These are phyloP conservation scores for Eurois occulta DNA, from an alignment of 2,888 invertebrate genomes.

Conservation along the genomic window DNA sequence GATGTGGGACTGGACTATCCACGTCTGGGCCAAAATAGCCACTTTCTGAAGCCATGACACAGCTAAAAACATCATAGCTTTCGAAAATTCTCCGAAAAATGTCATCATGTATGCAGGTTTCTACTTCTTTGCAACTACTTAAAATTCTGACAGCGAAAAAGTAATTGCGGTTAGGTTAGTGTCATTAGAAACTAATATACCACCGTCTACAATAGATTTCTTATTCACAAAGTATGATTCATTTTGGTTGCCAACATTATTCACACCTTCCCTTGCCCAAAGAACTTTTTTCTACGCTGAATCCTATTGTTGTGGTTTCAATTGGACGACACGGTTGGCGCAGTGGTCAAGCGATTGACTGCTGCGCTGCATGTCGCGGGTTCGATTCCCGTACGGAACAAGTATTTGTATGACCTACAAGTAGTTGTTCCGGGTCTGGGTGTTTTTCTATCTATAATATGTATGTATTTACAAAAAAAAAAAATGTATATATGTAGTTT, in stretches of 20 bases:
- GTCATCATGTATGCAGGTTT: constrained; percentile 7
- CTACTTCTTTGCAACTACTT: constrained; percentile 5
- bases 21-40: neutral
- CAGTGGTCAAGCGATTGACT: too few species aligned
- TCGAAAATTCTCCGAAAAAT: neutral
- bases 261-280: constrained; percentile 27
- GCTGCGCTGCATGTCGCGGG: too few species aligned
- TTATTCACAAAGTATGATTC: constrained; percentile 40
- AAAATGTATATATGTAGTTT: too few species aligned
- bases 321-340: too few species aligned
- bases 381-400: too few species aligned
- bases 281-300: constrained; percentile 12
- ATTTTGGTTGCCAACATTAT: constrained; percentile 32
- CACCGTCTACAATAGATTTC: constrained; percentile 23
- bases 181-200: constrained; percentile 42
- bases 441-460: too few species aligned
- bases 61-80: neutral
- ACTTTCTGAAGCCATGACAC: too few species aligned
- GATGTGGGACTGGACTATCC: neutral
- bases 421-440: too few species aligned
- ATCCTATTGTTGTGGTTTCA: constrained; percentile 53
- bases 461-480: too few species aligned
- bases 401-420: too few species aligned
- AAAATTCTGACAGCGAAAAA: constrained; percentile 40
- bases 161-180: constrained; percentile 36